A percentile compares a stretch with the other conserved stretches of the same genome.
Evolutionary conservation across 2,113 vertebrate genomes (phyloP).

Genomic region (Numida meleagris): DNA sequence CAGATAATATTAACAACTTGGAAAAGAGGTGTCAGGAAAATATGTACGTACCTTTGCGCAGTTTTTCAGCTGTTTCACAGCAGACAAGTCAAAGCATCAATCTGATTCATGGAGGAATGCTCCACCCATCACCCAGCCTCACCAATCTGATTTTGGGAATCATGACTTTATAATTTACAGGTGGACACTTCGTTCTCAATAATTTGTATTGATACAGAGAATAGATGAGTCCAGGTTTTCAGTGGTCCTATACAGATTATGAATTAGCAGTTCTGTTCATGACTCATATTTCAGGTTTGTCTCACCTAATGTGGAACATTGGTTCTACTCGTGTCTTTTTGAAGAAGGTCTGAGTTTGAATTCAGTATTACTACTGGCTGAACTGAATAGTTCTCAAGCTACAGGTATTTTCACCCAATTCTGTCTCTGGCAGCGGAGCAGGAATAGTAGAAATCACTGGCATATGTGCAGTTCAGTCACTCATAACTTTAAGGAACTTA

Average conservation of each 20-base stretch:
- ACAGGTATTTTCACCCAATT: background rate
- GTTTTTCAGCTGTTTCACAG: background rate
- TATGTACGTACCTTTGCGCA: background rate
- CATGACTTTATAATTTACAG: background rate
- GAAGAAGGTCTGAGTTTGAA: background rate
- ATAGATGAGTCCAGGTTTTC: background rate
- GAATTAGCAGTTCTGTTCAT: background rate
- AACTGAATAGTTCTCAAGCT: background rate
- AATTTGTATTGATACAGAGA: background rate
- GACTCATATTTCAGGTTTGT: background rate
- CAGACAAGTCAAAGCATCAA: background rate
- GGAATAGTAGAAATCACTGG: background rate
- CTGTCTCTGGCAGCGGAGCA: background rate
- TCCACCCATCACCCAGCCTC: background rate
- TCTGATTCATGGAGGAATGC: background rate
- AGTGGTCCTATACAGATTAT: background rate
- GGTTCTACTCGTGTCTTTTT: background rate
- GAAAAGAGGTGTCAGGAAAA: background rate
- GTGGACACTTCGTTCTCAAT: background rate
- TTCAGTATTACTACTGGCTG: background rate
- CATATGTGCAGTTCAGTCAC: background rate
- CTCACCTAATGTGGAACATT: background rate
- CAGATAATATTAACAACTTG: background rate
- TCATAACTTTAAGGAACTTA: background rate
- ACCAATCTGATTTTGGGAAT: background rate